Conservation (phyloP, 2,888 invertebrate species). For the Platycheirus albimanus region DNA sequence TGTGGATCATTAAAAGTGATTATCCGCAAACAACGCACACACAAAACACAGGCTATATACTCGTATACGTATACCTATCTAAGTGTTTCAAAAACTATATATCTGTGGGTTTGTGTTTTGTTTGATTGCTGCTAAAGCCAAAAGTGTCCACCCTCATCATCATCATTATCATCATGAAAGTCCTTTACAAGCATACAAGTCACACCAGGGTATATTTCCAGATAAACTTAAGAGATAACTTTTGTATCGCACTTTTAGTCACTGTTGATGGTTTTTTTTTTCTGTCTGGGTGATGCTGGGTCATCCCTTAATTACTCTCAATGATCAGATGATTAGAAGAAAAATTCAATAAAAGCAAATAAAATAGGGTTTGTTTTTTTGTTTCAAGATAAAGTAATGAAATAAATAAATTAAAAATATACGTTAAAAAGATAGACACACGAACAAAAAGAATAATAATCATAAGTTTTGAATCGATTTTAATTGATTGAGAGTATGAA, state of each 20-base stretch:
- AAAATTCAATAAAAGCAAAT: constrained; percentile 41
- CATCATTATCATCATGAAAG: constrained; percentile 47
- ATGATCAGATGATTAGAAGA: constrained; percentile 45
- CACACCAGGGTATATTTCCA: constrained; percentile 34
- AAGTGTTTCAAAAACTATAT: constrained; percentile 22
- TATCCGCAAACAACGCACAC: constrained; percentile 62
- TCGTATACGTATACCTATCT: neutral
- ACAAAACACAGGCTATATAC: neutral
- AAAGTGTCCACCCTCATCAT: constrained; percentile 45
- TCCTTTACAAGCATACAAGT: constrained; percentile 21
- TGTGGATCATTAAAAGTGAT: constrained; percentile 71
- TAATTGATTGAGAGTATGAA: too few species aligned
- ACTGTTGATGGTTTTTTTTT: constrained; percentile 29
- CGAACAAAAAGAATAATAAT: too few species aligned
- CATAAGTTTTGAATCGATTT: too few species aligned
- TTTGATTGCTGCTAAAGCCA: constrained; percentile 29
- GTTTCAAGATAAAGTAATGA: too few species aligned
- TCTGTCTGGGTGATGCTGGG: constrained; percentile 15
- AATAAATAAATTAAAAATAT: too few species aligned
- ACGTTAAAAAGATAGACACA: too few species aligned
- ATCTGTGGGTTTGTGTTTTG: constrained; percentile 17
- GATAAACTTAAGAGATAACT: constrained; percentile 49
- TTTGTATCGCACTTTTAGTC: constrained; percentile 27
- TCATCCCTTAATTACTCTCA: constrained; percentile 58
- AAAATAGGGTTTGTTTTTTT: constrained; percentile 23